Evolutionary conservation across 2,888 invertebrate genomes (phyloP).

Genomic region (Ferdinandea cuprea): DNA sequence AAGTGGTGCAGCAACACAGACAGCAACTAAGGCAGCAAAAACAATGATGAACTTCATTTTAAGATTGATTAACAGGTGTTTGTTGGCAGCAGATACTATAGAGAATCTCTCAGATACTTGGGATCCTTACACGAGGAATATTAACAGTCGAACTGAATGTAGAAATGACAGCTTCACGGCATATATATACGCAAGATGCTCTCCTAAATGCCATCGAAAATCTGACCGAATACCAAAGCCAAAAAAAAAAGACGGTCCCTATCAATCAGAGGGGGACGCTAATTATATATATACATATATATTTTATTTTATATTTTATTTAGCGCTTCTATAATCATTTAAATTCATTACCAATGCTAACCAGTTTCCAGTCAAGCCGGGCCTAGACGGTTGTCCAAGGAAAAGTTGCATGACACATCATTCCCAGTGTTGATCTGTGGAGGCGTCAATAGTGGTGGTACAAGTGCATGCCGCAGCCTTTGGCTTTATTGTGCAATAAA

Average conservation of each 20-base stretch:
- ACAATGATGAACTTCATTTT: slow-evolving; percentile 80
- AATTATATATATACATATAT: too few relatives aligned
- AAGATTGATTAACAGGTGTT: neutral
- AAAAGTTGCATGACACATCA: neutral
- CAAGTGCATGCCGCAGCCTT: neutral
- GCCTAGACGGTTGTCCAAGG: neutral
- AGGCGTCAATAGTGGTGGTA: slow-evolving; percentile 21
- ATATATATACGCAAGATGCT: slow-evolving; percentile 57
- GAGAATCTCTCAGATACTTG: neutral
- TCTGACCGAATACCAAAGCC: neutral
- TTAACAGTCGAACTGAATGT: slow-evolving; percentile 50
- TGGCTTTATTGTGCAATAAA: slow-evolving; percentile 42
- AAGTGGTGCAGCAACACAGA: slow-evolving; percentile 76
- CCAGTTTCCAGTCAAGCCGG: slow-evolving; percentile 42
- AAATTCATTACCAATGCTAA: slow-evolving; percentile 36
- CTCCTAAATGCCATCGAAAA: slow-evolving; percentile 20
- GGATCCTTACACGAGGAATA: slow-evolving; percentile 59
- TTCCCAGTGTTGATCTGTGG: slow-evolving; percentile 27
- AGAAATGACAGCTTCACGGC: slow-evolving; percentile 19
- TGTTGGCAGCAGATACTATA: neutral
- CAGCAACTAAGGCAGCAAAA: slow-evolving; percentile 81
- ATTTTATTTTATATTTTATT: slow-evolving; percentile 18
- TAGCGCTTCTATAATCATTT: slow-evolving; percentile 14
- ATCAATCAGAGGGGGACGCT: slow-evolving; percentile 38
- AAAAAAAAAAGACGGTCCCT: neutral